Base-by-base conservation (phyloP, 2,888 invertebrate species). In the Syritta pipiens region DNA sequence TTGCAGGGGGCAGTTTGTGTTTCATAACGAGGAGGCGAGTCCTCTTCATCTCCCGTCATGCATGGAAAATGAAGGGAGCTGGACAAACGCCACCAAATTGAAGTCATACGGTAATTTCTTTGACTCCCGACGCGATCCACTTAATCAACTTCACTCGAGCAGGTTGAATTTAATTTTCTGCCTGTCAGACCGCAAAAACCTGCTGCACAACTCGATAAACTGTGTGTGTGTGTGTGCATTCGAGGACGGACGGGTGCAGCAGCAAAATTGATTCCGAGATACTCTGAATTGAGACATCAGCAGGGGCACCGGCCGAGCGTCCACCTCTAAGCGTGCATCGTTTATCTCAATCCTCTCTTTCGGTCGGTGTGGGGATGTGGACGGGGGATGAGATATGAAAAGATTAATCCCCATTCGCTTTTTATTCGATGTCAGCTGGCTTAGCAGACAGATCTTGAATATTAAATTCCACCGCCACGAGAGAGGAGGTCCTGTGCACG, bases 91-190 rank as follows among this genome's bases (percentile, higher is more conserved):
- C 28, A 28, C 28, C 2, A 4, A 4, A 28, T 4, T 28, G 1
- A 28, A n/a, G n/a, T n/a, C n/a, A n/a, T n/a, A n/a, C n/a, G n/a
- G n/a, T n/a, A n/a, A n/a, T n/a, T n/a, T n/a, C n/a, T n/a, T n/a
- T n/a, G n/a, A n/a, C n/a, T 37, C 37, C 37, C 37, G 19, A 17
- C 19, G 7, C 2, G 9, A 37, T 7, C 4, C 7, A 14, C 4
- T 24, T 14, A 4, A 28, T 42, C 37, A 14, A 35, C 4, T 7
- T 7, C 12, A 14, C 12, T 14, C 17, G 14, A 37, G 14, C 14
- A 0, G 6, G 32, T 19, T 32, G 22, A 19, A 35, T 48, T 60
- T 35, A 35, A 35, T 60, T 35, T 48, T 60, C 6, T 26, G 22
- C 14, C 17, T 46, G 46, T 46, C 30, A 48, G 22, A 35, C 46